Evolutionary conservation across 2,888 invertebrate species (phyloP), one percentile per base, ranked within the genome.

Genomic region (Ariolimax columbianus): DNA sequence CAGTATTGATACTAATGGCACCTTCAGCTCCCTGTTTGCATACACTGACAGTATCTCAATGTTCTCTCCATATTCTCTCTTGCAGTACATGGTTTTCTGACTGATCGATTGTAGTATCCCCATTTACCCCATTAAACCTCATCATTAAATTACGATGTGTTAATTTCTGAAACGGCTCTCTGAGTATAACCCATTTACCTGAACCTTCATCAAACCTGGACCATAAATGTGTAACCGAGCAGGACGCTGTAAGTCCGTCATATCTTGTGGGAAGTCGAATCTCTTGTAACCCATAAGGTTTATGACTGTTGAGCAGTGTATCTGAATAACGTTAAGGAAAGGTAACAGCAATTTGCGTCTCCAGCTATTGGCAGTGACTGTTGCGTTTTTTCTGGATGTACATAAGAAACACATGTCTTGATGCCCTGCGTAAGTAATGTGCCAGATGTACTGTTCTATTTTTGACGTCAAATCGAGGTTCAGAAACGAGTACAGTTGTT

Each of bases 381-480:
- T 68, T 0, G 85, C 73, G n/a, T 81, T 85, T 7, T 38, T 47
- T 36, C 85, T 55, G 14, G 40, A 33, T 36, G 85, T 80, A 63
- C 85, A 85, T 1, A 81, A 51, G 23, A 26, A 19, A 40, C 85
- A 80, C 30, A 51, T 77, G 17, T 84, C 82, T 4, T 68, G 68
- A 0, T 55, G 26, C 3, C 82, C 84, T 0, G 75, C 82, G 3
- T 77, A 82, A 0, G 86, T 86, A 14, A 82, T 63, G 17, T 79
- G 84, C 86, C 84, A 85, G n/a, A 86, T 70, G 26, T 82, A 85
- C 23, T 80, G 19, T n/a, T 55, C 30, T n/a, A 86, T 51, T 4
- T 7, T 6, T 19, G 68, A 14, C 7, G 73, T 26, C 23, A 82
- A 38, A 19, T 36, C 19, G 6, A 86, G 40, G 33, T 73, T 80